Percentiles rank a stretch among this genome's conserved stretches.
phyloP scores from a whole-genome alignment of 2,113 vertebrate genomes.

The Haliaeetus leucogaster region DNA sequence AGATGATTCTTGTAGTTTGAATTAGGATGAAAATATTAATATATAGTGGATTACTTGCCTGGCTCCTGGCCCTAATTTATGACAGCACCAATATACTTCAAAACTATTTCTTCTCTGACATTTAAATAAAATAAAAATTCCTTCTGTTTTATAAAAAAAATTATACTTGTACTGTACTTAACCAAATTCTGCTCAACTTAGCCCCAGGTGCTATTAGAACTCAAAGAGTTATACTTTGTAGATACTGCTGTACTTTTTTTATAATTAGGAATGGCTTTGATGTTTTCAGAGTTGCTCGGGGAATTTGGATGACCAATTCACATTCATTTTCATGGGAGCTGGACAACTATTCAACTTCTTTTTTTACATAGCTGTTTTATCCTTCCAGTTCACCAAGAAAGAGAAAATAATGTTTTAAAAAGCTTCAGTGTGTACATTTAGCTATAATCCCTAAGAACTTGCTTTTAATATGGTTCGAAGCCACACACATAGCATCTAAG shows the following conservation, averaged over 20 bases:
- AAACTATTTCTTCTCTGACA: not conserved
- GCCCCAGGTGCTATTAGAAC: not conserved
- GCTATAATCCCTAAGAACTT: not conserved
- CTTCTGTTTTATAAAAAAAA: not conserved
- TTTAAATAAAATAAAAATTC: slow-evolving; percentile 10
- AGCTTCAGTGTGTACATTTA: not conserved
- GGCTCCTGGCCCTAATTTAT: slow-evolving; percentile 13
- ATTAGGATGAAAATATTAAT: slow-evolving; percentile 42
- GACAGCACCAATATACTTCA: not conserved
- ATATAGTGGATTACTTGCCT: not conserved
- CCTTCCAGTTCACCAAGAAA: not conserved
- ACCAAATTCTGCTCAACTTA: not conserved
- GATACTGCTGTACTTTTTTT: not conserved
- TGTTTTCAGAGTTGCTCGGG: not conserved
- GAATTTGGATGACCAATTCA: not conserved
- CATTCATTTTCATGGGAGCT: not conserved
- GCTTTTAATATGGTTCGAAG: not conserved
- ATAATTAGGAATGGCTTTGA: not conserved
- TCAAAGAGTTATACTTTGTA: not conserved
- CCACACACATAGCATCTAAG: not conserved
- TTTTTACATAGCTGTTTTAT: not conserved
- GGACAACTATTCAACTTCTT: not conserved
- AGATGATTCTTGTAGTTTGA: not conserved
- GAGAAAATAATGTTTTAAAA: not conserved
- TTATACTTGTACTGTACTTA: not conserved